Conservation (phyloP, 2,113 vertebrate genomes). For the Symphodus melops region DNA sequence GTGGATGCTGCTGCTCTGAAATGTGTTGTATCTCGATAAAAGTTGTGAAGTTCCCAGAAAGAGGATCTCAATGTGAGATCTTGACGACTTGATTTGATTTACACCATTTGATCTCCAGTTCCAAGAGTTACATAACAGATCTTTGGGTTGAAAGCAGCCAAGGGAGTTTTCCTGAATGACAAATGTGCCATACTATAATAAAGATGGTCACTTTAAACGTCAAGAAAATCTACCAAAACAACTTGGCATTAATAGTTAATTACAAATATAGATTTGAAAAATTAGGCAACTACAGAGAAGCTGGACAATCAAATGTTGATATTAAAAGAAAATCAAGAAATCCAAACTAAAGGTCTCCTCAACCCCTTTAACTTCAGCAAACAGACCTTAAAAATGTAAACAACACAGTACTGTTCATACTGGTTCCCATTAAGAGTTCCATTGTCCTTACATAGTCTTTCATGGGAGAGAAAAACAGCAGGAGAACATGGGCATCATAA, state of each 20-base stretch:
- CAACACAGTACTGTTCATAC: background rate
- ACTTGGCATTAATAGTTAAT: no score
- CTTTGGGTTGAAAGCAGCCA: background rate
- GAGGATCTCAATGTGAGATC: background rate
- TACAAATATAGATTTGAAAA: no score
- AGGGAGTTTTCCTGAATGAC: background rate
- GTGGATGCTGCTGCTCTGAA: background rate
- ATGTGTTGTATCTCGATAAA: background rate
- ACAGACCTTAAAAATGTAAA: no score
- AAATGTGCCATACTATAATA: background rate
- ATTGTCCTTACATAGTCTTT: slow-evolving; percentile 21
- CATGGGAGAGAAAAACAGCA: slow-evolving; percentile 33
- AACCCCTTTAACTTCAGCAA: no score
- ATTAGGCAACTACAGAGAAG: no score
- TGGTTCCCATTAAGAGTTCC: slow-evolving; percentile 32
- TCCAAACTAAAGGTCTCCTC: no score
- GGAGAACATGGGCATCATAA: slow-evolving; percentile 14
- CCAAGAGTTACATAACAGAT: slow-evolving; percentile 6
- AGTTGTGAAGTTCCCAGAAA: slow-evolving; percentile 12
- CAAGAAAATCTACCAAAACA: no score
- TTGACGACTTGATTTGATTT: slow-evolving; percentile 12
- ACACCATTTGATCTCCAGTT: slow-evolving; percentile 2
- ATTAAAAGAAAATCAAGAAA: no score
- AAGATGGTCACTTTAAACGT: no score
- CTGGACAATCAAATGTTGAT: no score